Evolutionary conservation across 2,888 invertebrate genomes (phyloP).

Genomic region (Orgyia antiqua): DNA sequence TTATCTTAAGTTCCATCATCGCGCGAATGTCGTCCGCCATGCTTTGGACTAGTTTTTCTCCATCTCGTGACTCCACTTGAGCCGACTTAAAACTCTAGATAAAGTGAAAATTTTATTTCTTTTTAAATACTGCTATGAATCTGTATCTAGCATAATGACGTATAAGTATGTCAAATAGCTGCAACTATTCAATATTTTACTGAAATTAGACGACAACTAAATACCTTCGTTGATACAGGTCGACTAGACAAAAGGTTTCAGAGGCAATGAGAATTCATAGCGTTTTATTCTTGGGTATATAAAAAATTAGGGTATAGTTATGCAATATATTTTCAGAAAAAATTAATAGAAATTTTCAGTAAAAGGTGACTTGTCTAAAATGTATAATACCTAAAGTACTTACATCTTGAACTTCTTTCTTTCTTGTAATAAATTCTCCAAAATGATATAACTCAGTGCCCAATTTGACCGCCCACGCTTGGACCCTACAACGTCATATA

Average conservation of each 20-base stretch:
- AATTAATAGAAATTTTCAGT: too few relatives aligned
- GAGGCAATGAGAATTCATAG: too few relatives aligned
- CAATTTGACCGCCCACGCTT: conserved; percentile 89
- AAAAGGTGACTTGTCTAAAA: too few relatives aligned
- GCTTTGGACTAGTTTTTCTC: conserved; percentile 86
- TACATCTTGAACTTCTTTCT: conserved; percentile 87
- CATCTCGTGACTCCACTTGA: conserved; percentile 85
- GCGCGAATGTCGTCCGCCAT: conserved; percentile 90
- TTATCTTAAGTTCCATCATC: conserved; percentile 93
- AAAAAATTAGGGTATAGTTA: too few relatives aligned
- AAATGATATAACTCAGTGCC: conserved; percentile 89
- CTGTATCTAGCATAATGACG: too few relatives aligned
- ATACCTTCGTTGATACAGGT: too few relatives aligned
- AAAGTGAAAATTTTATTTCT: conserved; percentile 20
- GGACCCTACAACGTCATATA: conserved; percentile 74
- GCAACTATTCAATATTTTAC: too few relatives aligned
- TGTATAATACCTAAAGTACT: too few relatives aligned
- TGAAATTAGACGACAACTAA: neutral
- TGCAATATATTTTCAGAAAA: too few relatives aligned
- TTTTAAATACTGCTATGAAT: neutral
- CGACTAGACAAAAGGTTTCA: too few relatives aligned
- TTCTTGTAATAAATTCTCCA: conserved; percentile 88
- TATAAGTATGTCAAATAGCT: neutral
- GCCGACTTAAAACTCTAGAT: conserved; percentile 87
- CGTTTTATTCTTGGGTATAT: too few relatives aligned